These are phyloP conservation scores for Aphodius granarius DNA, from an alignment of 2,888 invertebrate species.

Conservation along the genomic window DNA sequence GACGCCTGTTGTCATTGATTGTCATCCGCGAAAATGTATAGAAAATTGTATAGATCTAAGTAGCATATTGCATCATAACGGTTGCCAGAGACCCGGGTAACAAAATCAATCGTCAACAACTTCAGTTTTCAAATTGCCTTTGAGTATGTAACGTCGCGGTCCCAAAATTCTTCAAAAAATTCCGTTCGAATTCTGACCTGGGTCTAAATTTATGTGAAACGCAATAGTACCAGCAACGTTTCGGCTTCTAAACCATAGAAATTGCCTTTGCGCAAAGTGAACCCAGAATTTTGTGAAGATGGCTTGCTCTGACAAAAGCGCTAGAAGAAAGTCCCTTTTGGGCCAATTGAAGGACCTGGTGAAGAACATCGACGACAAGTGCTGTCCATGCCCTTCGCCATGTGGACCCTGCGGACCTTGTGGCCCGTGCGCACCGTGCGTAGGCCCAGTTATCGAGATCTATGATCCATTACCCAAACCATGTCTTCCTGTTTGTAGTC, in stretches of 20 bases:
- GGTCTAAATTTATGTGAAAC: conserved; percentile 2
- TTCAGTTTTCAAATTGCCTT: not conserved
- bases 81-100: not conserved
- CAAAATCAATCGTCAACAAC: not conserved
- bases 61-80: not conserved
- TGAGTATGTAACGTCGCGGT: not conserved
- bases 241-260: not conserved
- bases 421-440: conserved; percentile 50
- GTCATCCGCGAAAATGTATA: not conserved
- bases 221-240: not conserved
- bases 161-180: not conserved
- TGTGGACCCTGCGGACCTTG: conserved; percentile 22
- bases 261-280: conserved; percentile 9
- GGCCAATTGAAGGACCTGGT: conserved; percentile 45
- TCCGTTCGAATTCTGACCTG: not conserved
- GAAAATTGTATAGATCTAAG: not conserved
- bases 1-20: not conserved
- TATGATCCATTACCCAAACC: conserved; percentile 60
- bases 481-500: conserved; percentile 60
- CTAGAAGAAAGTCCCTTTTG: conserved; percentile 43
- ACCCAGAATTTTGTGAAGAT: conserved; percentile 5
- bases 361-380: conserved; percentile 44
- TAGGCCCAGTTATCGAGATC: conserved; percentile 55
- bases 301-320: conserved; percentile 36
- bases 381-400: conserved; percentile 49